phyloP scores from a whole-genome alignment of 2,888 invertebrate species.

The Temnothorax unifasciatus region DNA sequence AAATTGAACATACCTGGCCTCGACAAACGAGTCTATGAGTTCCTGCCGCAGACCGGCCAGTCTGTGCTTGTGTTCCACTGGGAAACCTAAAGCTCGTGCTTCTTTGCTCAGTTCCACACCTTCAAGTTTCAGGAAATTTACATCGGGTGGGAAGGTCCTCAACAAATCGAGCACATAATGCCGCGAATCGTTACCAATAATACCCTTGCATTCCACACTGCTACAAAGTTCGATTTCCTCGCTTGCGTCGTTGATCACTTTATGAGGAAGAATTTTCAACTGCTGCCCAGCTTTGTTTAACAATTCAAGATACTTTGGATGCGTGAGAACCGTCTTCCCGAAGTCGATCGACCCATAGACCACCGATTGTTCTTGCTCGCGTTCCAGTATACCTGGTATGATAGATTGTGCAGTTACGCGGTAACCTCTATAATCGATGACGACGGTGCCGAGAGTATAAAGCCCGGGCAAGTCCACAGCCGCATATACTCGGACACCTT shows the following conservation, averaged over 20 bases:
- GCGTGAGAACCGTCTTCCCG: constrained; percentile 97
- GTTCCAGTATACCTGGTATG: constrained; percentile 99
- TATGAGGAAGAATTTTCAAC: constrained; percentile 97
- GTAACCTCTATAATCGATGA: constrained; percentile 99
- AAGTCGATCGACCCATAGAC: constrained; percentile 99
- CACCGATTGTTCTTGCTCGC: constrained; percentile 99
- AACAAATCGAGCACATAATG: constrained; percentile 98
- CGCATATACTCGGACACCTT: constrained; percentile 99
- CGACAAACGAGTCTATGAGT: constrained; percentile 97
- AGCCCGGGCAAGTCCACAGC: constrained; percentile 97
- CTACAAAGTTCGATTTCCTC: constrained; percentile 97
- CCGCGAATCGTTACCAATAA: constrained; percentile 98
- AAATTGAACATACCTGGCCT: constrained; percentile 97
- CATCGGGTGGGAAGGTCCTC: constrained; percentile 99
- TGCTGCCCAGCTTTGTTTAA: constrained; percentile 95
- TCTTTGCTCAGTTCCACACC: constrained; percentile 95
- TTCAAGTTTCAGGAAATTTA: constrained; percentile 96
- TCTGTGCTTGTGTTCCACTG: constrained; percentile 98
- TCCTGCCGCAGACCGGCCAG: constrained; percentile 98
- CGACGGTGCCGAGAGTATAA: constrained; percentile 98
- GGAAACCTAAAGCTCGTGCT: constrained; percentile 95
- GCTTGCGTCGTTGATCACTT: constrained; percentile 95
- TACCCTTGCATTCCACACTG: constrained; percentile 99
- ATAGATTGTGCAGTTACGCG: constrained; percentile 99
- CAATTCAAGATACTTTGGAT: constrained; percentile 97